phyloP scores from a whole-genome alignment of 2,797 vertebrate genomes.

The Acridotheres tristis region DNA sequence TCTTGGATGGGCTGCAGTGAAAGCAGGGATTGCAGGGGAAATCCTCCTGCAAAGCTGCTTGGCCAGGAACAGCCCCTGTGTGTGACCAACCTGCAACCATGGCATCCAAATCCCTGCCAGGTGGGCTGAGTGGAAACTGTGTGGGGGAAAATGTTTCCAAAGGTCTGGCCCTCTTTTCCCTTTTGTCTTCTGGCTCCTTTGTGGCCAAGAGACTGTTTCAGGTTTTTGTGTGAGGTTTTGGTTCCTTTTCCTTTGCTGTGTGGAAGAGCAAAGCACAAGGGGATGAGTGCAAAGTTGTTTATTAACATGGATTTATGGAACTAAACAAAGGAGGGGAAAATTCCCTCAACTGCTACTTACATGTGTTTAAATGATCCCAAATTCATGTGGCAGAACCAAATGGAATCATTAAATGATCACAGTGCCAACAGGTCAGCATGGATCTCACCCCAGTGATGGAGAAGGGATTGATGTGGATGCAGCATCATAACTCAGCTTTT shows the following conservation, averaged over 20 bases:
- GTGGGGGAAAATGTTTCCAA: neutral
- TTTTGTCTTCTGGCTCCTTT: neutral
- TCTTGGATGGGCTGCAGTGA: neutral
- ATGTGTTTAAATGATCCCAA: neutral
- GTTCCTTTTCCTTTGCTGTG: neutral
- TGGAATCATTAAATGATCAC: neutral
- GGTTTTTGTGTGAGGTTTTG: neutral
- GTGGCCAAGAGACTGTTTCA: neutral
- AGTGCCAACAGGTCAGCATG: neutral
- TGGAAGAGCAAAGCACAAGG: neutral
- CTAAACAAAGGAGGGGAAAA: neutral
- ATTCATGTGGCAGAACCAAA: neutral
- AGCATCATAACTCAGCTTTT: neutral
- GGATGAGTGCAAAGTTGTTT: neutral
- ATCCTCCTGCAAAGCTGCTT: neutral
- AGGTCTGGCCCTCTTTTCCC: neutral
- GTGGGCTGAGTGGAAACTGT: neutral
- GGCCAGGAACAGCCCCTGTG: neutral
- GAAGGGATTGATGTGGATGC: neutral
- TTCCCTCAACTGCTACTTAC: fast-evolving
- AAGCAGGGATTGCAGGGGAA: neutral
- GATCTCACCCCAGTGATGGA: neutral
- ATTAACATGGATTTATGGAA: neutral
- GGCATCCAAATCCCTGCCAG: neutral
- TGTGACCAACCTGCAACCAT: neutral